Evolutionary conservation across 2,888 invertebrate genomes (phyloP).

Genomic region (Philaethria dido): DNA sequence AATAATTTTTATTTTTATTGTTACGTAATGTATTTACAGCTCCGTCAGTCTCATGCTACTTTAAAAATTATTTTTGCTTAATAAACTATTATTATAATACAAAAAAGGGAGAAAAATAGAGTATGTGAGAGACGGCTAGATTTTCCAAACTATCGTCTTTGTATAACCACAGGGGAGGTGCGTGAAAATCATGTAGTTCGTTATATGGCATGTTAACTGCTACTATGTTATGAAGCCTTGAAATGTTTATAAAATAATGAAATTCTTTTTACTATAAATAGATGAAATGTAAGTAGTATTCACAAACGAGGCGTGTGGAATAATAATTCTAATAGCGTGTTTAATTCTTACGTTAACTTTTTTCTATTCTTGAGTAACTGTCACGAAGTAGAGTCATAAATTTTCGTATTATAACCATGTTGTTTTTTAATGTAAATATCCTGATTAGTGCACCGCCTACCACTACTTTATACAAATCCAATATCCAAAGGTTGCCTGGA

Average conservation of each 20-base stretch:
- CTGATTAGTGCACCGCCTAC: no score
- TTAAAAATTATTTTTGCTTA: no score
- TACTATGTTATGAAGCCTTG: neutral
- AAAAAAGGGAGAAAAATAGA: neutral
- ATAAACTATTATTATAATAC: neutral
- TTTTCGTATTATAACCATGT: no score
- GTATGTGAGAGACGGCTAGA: neutral
- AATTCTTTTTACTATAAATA: conserved; percentile 37
- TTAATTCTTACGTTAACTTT: neutral
- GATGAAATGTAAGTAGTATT: conserved; percentile 10
- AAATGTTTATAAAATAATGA: conserved; percentile 24
- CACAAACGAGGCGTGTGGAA: neutral
- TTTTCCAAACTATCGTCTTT: neutral
- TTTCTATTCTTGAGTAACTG: neutral
- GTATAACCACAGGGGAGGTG: neutral
- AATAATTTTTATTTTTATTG: no score
- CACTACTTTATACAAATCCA: no score
- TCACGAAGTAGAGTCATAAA: neutral
- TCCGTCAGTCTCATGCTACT: no score
- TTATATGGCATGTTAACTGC: conserved; percentile 1
- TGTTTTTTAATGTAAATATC: no score
- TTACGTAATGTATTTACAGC: no score
- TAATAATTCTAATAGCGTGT: neutral
- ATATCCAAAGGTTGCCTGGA: no score
- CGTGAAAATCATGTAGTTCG: neutral